Conservation (phyloP, 2,797 vertebrate species). For the Sphenopsis melanotis region DNA sequence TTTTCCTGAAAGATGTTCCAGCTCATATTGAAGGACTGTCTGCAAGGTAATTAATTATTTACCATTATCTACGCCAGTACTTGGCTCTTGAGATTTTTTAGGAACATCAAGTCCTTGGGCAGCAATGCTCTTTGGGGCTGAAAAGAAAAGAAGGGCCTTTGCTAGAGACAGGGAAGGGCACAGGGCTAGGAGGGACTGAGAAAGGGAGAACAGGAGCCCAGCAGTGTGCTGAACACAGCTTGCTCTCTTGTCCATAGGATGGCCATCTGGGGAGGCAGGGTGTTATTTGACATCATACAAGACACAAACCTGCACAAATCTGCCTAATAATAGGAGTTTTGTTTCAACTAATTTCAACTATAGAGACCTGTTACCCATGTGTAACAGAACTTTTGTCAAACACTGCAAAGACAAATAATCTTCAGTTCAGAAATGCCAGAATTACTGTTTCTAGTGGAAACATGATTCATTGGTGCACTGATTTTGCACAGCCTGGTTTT, state of each 20-base stretch:
- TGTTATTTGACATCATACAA: neutral
- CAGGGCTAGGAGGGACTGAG: neutral
- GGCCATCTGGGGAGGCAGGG: neutral
- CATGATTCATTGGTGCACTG: neutral
- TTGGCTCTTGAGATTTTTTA: neutral
- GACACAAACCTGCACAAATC: neutral
- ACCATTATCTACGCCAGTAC: neutral
- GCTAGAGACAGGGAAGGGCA: neutral
- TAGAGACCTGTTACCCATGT: neutral
- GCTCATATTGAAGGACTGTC: neutral
- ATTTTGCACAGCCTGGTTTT: neutral
- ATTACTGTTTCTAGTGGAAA: neutral
- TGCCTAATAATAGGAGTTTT: neutral
- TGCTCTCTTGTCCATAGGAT: neutral
- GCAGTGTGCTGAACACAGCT: neutral
- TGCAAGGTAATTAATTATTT: constrained; percentile 16
- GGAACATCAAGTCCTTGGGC: neutral
- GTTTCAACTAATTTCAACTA: neutral
- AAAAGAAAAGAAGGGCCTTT: neutral
- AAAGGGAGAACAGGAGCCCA: neutral
- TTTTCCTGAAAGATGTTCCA: neutral
- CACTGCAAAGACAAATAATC: neutral
- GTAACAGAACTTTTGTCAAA: neutral
- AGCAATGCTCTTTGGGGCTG: neutral
- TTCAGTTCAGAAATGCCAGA: neutral